These are phyloP conservation scores for Otocyon megalotis DNA, from an alignment of 2,113 vertebrate genomes.

Conservation along the genomic window DNA sequence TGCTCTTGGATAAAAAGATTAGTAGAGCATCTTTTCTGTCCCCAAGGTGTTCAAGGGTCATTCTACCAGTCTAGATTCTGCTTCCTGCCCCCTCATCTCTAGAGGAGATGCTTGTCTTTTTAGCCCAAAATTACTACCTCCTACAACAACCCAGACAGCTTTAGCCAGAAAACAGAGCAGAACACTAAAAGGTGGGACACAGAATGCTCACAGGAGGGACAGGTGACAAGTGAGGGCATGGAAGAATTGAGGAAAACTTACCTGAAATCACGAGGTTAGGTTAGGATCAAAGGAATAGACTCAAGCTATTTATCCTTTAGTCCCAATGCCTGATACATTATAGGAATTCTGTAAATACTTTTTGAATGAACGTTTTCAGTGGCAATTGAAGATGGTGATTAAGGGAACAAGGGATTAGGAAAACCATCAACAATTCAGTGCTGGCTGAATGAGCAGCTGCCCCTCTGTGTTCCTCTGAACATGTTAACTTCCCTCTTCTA, in stretches of 20 bases:
- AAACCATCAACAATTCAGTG: not conserved
- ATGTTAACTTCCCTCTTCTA: not conserved
- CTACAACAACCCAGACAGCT: not conserved
- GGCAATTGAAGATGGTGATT: slow-evolving; percentile 27
- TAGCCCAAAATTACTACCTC: not conserved
- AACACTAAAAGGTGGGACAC: not conserved
- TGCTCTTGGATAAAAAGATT: not conserved
- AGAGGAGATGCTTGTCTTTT: not conserved
- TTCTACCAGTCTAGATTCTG: slow-evolving; percentile 7
- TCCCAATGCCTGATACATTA: not conserved
- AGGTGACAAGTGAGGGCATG: not conserved
- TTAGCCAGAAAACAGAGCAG: not conserved
- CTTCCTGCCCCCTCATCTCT: not conserved
- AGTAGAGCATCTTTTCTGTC: not conserved
- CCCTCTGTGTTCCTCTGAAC: not conserved
- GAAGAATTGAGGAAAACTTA: not conserved
- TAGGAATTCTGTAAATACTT: not conserved
- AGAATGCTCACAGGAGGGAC: not conserved
- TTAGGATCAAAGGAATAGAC: not conserved
- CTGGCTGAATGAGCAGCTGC: not conserved
- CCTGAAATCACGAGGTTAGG: not conserved
- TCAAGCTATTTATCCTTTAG: not conserved
- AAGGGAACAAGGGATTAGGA: not conserved
- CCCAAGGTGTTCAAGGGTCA: not conserved
- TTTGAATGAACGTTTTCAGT: not conserved